Base-by-base conservation (phyloP, 2,888 invertebrate genomes). In the Limnephilus auricula region DNA sequence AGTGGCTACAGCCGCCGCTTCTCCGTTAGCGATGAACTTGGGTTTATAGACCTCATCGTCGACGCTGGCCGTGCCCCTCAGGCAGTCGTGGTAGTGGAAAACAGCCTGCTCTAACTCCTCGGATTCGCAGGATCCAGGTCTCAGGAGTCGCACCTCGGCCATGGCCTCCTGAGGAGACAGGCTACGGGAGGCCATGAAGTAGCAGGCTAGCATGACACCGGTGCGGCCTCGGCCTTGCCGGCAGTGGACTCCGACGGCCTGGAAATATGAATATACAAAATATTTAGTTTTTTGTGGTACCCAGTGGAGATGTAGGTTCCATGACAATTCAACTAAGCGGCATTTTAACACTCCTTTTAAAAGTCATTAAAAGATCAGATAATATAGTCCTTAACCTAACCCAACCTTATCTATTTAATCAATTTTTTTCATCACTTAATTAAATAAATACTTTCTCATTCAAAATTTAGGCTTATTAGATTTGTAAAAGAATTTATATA, bases 191-290 rank as follows among this genome's bases (percentile, higher is more conserved):
- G 96, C 95, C 32, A 97, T 97, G 91, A 98, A 95, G 94, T 97
- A 98, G 94, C 97, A 97, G 2, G 98, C 97, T 40, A 97, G 96
- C 96, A 98, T 96, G 0, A 97, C 97, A 85, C 98, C 98, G 0
- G 97, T 97, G 90, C 98, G 95, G 0, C 97, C 98, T 79, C 97
- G 95, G 0, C 98, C 98, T 94, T 97, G 97, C 10, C 97, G 95
- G 94, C 98, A 97, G 94, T 97, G 97, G 13, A 98, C 96, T 3
- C 97, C 97, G 18, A 97, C 95, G 82, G 96, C 96, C 97, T 97
- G 95, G 0, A 94, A 87, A 31, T n/a, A n/a, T 65, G 25, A 65
- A 65, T 4, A 37, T 2, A 40, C 18, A 65, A 65, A 4, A 37
- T 37, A 84, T 84, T 65, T 92, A 65, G 40, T 40, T 40, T 34